Base-by-base conservation (phyloP, 2,888 invertebrate genomes). In the Smittia sp. region DNA sequence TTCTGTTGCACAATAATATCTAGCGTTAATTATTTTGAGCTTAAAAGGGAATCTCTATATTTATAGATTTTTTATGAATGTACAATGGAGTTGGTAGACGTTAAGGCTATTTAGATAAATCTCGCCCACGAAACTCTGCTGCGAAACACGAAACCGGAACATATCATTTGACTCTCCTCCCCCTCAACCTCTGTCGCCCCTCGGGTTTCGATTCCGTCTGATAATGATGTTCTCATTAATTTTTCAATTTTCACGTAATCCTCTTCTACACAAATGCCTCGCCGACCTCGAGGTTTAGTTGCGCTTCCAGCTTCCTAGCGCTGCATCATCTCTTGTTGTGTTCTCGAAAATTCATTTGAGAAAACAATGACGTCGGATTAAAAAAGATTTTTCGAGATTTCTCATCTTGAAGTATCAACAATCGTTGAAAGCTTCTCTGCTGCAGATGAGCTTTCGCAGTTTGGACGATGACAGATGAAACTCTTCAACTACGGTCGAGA, bases 1-100 rank as follows among this genome's bases (percentile, higher is more conserved):
- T 27, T 20, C 15, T 63, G 52, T 54, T 52, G 69, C 69, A 72
- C 72, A 72, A 72, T 72, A 72, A 72, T 72, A 32, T 62, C 22
- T 62, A 72, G 72, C 38, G 72, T 62, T 72, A 72, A 72, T 72
- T 72, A 70, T 72, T 72, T 72, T 72, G 72, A 72, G 72, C 72
- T 72, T 72, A 72, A 22, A 54, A 54, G 27, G 54, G 62, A 62
- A 72, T 20, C 11, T n/a, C 58, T 24, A 58, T 20, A 58, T 20
- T 22, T 58, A 24, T 58, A 63, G 63, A 63, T 63, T 63, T 63
- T 63, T 25, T 63, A 63, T 63, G 22, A 63, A 63, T 27, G 63
- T 27, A 63, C 63, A 27, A 63, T 63, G n/a, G 63, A 63, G 24
- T 24, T n/a, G 52, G 9, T 32, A 32, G 32, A 32, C 9, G 32